Base-by-base conservation (phyloP, 2,113 vertebrate species). In the Lipophrys pholis region DNA sequence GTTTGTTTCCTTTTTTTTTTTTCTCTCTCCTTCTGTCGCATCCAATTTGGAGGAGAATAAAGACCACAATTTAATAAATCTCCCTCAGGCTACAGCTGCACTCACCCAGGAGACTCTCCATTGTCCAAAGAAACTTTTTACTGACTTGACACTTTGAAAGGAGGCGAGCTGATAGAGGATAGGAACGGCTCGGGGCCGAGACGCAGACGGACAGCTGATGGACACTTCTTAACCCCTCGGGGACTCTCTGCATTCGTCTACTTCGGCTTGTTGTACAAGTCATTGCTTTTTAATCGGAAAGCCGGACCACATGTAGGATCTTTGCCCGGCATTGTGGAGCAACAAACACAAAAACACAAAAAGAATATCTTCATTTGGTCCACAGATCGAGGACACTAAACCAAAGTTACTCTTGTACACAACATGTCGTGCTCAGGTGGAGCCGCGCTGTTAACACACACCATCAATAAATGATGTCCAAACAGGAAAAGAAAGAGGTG, bases 141-240 rank as follows among this genome's bases (percentile, higher is more conserved):
- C 81, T 68, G 80, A 85, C 78, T 73, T 91, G 84, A 90, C 87
- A 87, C 83, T 89, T 90, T 82, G 89, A 89, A 86, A 73, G 76
- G 65, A 82, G 77, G 40, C 41, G 43, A 78, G 73, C 17, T 84
- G 88, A 87, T 82, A 41, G 76, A 77, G 80, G 77, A 86, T 64
- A 42, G 76, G 69, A 46, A 46, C 58, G 79, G 61, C 82, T 84
- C 5, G 69, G 57, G 87, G 78, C 76, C 59, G 73, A 81, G 55
- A 56, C 38, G 12, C 59, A 76, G 55, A 71, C 61, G 48, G 87
- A 82, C 83, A 86, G 80, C 66, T 89, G 88, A 91, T 57, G 54
- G 88, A 89, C 88, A 77, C 71, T 63, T 83, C 63, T 49, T 82
- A 53, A 89, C 70, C 87, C 80, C 81, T 76, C 65, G 0, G 77